These are phyloP conservation scores for Tympanuchus pallidicinctus DNA, from an alignment of 2,113 vertebrate genomes.

Conservation along the genomic window DNA sequence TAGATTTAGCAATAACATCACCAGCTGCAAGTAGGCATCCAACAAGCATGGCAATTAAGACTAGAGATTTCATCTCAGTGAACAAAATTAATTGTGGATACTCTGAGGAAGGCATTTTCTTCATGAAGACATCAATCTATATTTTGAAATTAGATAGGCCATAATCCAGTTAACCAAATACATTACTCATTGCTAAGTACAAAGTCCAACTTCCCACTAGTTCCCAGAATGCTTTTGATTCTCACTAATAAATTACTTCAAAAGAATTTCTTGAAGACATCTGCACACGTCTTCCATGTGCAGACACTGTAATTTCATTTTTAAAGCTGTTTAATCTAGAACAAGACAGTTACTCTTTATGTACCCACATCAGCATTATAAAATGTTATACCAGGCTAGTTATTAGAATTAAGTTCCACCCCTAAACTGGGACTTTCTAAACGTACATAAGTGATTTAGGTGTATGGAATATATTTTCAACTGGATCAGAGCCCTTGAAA, in stretches of 20 bases:
- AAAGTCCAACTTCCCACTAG: neutral
- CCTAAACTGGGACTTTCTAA: neutral
- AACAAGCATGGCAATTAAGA: neutral
- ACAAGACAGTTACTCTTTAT: neutral
- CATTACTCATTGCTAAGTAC: neutral
- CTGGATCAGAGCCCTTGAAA: neutral
- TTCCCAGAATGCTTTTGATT: neutral
- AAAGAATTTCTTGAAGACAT: neutral
- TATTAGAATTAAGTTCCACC: neutral
- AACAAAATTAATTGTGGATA: neutral
- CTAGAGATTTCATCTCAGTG: neutral
- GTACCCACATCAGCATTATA: neutral
- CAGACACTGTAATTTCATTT: neutral
- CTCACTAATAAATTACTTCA: neutral
- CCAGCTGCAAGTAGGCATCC: neutral
- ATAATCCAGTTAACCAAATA: neutral
- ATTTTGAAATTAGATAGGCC: neutral
- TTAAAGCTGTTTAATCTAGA: neutral
- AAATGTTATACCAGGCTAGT: neutral
- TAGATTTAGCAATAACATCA: neutral
- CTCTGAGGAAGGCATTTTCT: neutral
- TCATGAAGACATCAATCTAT: neutral
- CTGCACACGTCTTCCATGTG: neutral
- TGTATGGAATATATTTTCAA: neutral
- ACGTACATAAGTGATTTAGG: neutral